These are phyloP conservation scores for Iselma pallidipennis DNA, from an alignment of 2,888 invertebrate genomes.

Conservation along the genomic window DNA sequence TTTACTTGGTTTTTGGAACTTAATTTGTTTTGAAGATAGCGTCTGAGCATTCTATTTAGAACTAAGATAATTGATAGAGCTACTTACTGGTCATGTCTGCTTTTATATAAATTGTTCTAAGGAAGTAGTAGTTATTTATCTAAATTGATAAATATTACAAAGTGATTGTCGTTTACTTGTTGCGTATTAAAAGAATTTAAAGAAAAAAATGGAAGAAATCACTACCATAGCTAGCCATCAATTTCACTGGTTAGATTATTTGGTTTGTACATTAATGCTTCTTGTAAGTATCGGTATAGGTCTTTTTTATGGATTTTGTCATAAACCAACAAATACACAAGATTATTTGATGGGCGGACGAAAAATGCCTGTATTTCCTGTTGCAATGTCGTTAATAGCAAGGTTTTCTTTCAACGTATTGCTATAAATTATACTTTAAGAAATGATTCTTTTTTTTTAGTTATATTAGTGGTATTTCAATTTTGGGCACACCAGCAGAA, in stretches of 20 bases:
- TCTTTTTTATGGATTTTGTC: constrained; percentile 78
- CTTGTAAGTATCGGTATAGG: constrained; percentile 77
- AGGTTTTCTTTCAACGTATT: constrained; percentile 59
- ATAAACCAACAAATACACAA: constrained; percentile 64
- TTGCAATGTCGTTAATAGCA: constrained; percentile 83
- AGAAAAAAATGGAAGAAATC: no score
- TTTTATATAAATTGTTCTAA: no score
- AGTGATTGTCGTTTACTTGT: no score
- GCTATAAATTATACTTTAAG: background rate
- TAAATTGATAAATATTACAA: no score
- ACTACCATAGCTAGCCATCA: constrained; percentile 47
- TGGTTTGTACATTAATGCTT: constrained; percentile 77
- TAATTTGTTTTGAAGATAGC: no score
- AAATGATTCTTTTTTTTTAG: constrained; percentile 51
- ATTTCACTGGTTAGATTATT: constrained; percentile 72
- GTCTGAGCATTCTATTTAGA: no score
- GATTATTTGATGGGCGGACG: constrained; percentile 82
- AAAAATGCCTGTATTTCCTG: constrained; percentile 80
- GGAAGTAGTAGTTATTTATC: no score
- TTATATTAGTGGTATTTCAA: constrained; percentile 78
- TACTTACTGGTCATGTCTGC: no score
- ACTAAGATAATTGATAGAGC: no score
- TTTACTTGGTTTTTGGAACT: no score
- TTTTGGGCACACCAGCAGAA: constrained; percentile 79
- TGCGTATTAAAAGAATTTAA: no score